Conservation (phyloP, 2,888 invertebrate genomes). For the Callimorpha dominula region DNA sequence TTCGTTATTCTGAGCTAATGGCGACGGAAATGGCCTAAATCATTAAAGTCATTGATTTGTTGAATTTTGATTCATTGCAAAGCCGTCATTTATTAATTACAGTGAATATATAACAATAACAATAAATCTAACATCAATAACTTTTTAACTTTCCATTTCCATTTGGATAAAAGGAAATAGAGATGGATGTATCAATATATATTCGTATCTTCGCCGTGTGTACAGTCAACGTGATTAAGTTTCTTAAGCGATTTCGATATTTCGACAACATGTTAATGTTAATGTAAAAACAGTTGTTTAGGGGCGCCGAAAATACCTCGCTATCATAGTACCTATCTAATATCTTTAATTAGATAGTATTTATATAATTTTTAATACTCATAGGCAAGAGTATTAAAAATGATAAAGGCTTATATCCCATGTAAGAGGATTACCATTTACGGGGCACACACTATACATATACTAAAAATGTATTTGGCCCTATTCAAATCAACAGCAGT, state of each 20-base stretch:
- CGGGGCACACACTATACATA: too few species aligned
- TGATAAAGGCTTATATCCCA: too few species aligned
- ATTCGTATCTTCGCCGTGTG: background rate
- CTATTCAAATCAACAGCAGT: too few species aligned
- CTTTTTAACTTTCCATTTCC: background rate
- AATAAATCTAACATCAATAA: too few species aligned
- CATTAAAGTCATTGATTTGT: too few species aligned
- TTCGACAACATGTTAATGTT: background rate
- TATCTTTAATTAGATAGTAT: background rate
- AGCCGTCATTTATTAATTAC: background rate
- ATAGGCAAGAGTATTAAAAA: too few species aligned
- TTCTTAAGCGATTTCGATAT: background rate
- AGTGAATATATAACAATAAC: background rate
- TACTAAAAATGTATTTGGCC: too few species aligned
- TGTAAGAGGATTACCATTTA: background rate
- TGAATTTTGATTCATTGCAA: too few species aligned
- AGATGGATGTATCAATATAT: background rate
- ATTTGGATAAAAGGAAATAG: background rate
- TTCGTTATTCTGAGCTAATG: too few species aligned
- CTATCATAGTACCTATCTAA: background rate
- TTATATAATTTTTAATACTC: background rate
- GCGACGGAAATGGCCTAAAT: too few species aligned
- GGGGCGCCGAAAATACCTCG: background rate
- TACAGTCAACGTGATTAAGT: background rate
- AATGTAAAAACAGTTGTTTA: background rate